Conservation (phyloP, 2,113 vertebrate genomes). For the Grallaria varia region DNA sequence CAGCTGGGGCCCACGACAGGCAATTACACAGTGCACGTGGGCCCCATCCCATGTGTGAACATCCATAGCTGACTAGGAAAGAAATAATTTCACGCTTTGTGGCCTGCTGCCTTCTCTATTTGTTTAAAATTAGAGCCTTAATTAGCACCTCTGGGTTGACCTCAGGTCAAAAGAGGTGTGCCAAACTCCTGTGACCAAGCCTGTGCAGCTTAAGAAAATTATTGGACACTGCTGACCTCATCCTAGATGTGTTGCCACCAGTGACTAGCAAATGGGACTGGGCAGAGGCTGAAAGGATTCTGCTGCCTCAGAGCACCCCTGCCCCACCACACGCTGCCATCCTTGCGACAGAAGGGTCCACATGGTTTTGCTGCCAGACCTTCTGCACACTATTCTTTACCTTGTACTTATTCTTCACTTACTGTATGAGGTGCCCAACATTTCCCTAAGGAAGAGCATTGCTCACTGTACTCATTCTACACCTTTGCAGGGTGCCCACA, state of each 20-base stretch:
- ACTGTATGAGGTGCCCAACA: not conserved
- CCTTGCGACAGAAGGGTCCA: rapidly evolving
- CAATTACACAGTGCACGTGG: not conserved
- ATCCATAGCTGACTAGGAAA: not conserved
- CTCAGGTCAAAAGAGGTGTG: not conserved
- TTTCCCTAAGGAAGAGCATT: not conserved
- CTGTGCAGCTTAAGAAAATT: not conserved
- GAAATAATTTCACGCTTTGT: not conserved
- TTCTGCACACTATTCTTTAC: not conserved
- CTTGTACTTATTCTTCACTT: not conserved
- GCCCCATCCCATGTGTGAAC: not conserved
- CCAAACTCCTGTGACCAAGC: not conserved
- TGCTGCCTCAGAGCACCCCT: not conserved
- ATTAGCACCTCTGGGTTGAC: not conserved
- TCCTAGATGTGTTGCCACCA: not conserved
- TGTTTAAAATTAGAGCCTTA: not conserved
- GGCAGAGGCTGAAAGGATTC: not conserved
- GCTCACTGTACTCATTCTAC: not conserved
- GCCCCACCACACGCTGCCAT: not conserved
- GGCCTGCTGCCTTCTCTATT: not conserved
- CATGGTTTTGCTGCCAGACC: not conserved
- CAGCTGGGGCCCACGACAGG: not conserved
- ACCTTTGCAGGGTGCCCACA: not conserved
- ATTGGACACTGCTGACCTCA: not conserved
- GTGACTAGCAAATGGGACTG: not conserved